Evolutionary conservation across 2,888 invertebrate species (phyloP).

Genomic region (Dugesia japonica): DNA sequence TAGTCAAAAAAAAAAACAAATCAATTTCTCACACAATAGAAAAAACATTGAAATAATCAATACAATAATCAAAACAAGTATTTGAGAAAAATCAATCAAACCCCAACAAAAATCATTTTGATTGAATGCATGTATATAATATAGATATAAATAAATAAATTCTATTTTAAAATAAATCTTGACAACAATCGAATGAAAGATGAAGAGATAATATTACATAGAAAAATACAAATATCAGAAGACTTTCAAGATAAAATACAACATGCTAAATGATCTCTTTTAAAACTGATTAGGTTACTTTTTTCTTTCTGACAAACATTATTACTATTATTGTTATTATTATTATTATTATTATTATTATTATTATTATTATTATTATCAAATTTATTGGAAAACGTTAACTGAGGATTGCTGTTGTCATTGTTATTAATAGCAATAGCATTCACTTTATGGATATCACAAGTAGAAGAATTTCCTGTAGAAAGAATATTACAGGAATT

Average conservation of each 20-base stretch:
- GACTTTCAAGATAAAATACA: neutral
- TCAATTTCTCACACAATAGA: too few relatives aligned
- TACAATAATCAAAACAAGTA: too few relatives aligned
- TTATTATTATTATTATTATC: neutral
- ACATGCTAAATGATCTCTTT: neutral
- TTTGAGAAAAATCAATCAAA: too few relatives aligned
- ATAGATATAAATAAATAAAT: neutral
- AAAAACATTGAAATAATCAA: too few relatives aligned
- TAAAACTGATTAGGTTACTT: neutral
- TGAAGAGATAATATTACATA: neutral
- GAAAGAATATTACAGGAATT: constrained; percentile 7
- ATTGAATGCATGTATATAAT: too few relatives aligned
- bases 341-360: neutral
- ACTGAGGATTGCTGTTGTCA: neutral
- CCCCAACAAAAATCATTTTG: too few relatives aligned
- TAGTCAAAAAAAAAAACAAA: too few relatives aligned
- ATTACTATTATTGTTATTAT: neutral
- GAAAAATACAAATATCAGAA: neutral
- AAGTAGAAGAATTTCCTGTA: neutral
- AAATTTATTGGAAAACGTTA: too few relatives aligned
- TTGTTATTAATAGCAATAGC: neutral
- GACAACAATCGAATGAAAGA: neutral
- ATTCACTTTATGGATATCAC: neutral
- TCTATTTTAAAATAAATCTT: constrained; percentile 4
- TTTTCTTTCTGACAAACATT: neutral